phyloP scores from a whole-genome alignment of 2,113 vertebrate genomes.

The Catharus minimus region DNA sequence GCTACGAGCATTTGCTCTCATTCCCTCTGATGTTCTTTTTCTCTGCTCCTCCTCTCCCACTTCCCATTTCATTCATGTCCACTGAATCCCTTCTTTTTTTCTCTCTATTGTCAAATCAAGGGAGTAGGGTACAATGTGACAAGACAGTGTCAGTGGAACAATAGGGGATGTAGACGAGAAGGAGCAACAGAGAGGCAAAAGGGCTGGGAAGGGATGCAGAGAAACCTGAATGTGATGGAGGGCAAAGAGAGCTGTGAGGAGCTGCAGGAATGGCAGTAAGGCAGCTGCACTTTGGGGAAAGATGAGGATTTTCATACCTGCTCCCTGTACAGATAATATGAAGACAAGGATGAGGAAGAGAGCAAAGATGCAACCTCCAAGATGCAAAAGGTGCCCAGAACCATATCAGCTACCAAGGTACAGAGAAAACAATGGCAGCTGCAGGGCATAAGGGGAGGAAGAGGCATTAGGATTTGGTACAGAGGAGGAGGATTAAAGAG shows the following conservation, averaged over 20 bases:
- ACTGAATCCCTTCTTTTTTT: constrained; percentile 14
- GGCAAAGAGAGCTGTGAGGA: neutral
- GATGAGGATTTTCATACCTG: neutral
- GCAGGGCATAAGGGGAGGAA: neutral
- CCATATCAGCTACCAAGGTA: neutral
- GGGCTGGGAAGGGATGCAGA: neutral
- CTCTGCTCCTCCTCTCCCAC: constrained; percentile 35
- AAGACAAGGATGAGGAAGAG: neutral
- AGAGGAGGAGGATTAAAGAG: neutral
- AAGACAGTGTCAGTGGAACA: neutral
- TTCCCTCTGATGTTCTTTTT: constrained; percentile 41
- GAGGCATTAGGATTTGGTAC: neutral
- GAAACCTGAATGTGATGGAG: neutral
- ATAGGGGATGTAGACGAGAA: neutral
- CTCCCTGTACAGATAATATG: neutral
- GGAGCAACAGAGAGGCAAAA: constrained; percentile 16
- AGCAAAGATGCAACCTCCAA: neutral
- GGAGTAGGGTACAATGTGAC: constrained; percentile 3
- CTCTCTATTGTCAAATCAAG: constrained; percentile 39
- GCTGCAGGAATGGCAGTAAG: neutral
- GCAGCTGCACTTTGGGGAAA: neutral
- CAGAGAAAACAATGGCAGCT: neutral
- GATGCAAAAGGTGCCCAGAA: neutral
- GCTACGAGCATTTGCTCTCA: neutral
- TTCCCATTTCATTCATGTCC: neutral